Evolutionary conservation across 2,113 vertebrate genomes (phyloP), one percentile per base, ranked within the genome.

Genomic region (Dolichotis patagonum): DNA sequence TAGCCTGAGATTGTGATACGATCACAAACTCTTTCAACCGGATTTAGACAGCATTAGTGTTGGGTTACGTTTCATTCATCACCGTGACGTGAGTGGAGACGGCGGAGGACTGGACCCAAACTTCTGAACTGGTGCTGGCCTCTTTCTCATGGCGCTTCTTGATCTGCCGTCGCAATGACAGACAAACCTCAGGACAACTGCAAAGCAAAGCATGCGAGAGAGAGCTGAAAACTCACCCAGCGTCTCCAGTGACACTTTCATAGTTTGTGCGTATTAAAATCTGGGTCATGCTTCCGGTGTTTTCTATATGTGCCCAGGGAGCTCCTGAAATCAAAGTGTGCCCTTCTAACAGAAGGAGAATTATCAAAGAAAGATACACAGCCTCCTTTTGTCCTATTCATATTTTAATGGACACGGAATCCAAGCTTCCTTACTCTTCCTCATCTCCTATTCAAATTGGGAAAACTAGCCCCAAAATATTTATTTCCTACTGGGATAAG

Each of bases 11-110:
- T 58, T 80, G 60, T 43, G 22, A 88, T 62, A 62, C 0, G 35
- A 91, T 84, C 54, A 9, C 35, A 65, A 10, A 46, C 35, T 54
- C 69, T 62, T 88, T 80, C 67, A 56, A 62, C 54, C 91, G 60
- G 62, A 46, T 35, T 85, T 90, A 60, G 6, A 96, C 0, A 83
- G 89, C 38, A 93, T 3, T 88, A 14, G 94, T 90, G 1, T 73
- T 92, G 89, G 56, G 69, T 98, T 98, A 85, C 90, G 19, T 81
- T 84, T 16, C 92, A 97, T 98, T 96, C 95, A 90, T 82, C 97
- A 95, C 88, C 78, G 24, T 96, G 52, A 28, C 19, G 67, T 1
- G 81, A 46, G 60, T 60, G 7, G 0, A 54, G 88, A 91, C 35
- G n/a, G 54, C 16, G 0, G 62, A 92, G 19, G 85, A 20, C 69